Base-by-base conservation (phyloP, 2,113 vertebrate species). In the Cinclus mexicanus region DNA sequence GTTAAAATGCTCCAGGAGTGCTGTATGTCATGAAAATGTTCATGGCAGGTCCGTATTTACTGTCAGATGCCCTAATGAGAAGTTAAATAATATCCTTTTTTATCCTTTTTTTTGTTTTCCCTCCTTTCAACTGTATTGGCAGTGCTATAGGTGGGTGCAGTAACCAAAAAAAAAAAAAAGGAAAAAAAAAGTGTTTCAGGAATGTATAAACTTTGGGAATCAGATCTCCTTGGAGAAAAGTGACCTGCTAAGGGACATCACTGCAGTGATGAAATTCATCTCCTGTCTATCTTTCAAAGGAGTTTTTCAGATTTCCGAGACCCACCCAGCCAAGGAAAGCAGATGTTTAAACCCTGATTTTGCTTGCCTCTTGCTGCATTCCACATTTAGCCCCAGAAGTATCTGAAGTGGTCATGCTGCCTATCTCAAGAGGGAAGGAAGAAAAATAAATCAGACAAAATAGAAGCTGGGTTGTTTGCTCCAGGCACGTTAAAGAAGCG, bases 401-500 rank as follows among this genome's bases (percentile, higher is more conserved):
- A 83, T 57, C 63, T 76, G 53, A 96, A 95, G 88, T 95, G 88
- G 79, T 87, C 57, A n/a, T 33, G 82, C 94, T 83, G 90, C 67
- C 79, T 69, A 15, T 68, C 76, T 95, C 82, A 69, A 92, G 90
- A 87, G 37, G 85, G 75, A 84, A 95, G 90, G 81, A 79, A 86
- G 88, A 94, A 95, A 95, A 96, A 90, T 90, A 93, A 92, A 83
- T 76, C 57, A 60, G 89, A 52, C 75, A 88, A 95, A 93, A 68
- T 25, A 88, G 90, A 64, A 94, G 90, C 85, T 69, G 79, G 41
- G n/a, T 19, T 61, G 64, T 39, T 95, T 59, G 67, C 76, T 86
- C 9, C 28, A 55, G 68, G 76, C 76, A 4, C 3, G 42, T 31
- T 41, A n/a, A 39, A 75, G 67, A 13, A 53, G 33, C 0, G 33